Evolutionary conservation across 2,797 vertebrate species (phyloP).

Genomic region (Falco biarmicus): DNA sequence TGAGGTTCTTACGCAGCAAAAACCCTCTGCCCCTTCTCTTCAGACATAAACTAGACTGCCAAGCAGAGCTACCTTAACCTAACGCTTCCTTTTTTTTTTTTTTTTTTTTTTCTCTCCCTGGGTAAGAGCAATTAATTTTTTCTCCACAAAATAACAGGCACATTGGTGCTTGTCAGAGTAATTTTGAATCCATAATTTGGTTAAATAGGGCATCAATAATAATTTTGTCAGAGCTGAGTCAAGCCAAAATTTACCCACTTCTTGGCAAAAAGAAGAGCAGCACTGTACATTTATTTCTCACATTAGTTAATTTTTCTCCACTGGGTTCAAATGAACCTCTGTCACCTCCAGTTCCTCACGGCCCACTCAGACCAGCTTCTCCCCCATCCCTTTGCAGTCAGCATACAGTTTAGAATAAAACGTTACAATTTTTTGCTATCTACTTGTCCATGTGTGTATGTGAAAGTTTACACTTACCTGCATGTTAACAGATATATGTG

Average conservation of each 20-base stretch:
- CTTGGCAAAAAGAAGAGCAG: too few relatives aligned
- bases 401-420: not conserved
- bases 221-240: not conserved
- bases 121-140: not conserved
- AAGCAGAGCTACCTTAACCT: not conserved
- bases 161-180: not conserved
- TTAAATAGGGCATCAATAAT: not conserved
- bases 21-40: not conserved
- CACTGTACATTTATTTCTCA: not conserved
- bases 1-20: not conserved
- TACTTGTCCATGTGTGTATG: not conserved
- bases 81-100: not conserved
- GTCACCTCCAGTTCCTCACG: accelerated
- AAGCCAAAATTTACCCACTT: not conserved
- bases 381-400: not conserved
- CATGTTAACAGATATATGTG: not conserved
- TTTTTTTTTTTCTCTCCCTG: not conserved
- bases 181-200: not conserved
- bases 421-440: not conserved
- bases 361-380: not conserved
- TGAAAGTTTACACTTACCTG: not conserved
- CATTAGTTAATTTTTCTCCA: not conserved
- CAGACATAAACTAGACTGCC: not conserved
- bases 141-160: not conserved
- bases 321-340: not conserved